Base-by-base conservation (phyloP, 1,140 invertebrate species). In the Coelopa frigida region DNA sequence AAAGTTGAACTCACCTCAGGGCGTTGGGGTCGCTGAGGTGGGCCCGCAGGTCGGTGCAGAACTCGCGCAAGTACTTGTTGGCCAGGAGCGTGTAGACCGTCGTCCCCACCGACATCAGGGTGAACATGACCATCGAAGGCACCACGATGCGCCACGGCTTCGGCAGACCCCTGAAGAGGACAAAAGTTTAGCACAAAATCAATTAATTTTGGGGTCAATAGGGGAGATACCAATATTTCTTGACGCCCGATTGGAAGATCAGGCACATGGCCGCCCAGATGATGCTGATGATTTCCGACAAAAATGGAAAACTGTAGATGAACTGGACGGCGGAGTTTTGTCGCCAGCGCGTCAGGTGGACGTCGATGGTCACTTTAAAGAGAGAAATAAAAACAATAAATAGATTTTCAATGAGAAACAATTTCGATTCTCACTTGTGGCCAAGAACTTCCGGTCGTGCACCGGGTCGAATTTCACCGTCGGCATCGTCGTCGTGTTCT, bases 131-230 rank as follows among this genome's bases (percentile, higher is more conserved):
- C 18, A 68, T 61, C 20, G 64, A 64, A n/a, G 64, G 64, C 42
- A 64, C 51, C 3, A 68, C 64, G 48, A 68, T 68, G 29, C 63
- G 61, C 64, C 64, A 68, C 2, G 63, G 64, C 24, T 68, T 60
- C 2, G 64, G 64, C 27, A 68, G 45, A 7, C 65, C 62, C 6
- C 62, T 66, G 23, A 10, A 52, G 47, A 27, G 18, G 29, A 27
- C 10, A 17, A 17, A 14, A 35, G 17, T 22, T 36, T 24, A 26
- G 10, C 24, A 24, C 15, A 5, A 10, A 18, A 36, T 32, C 20
- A 15, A 38, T 20, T 12, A 38, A 6, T 20, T 17, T 15, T 38
- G 4, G n/a, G 17, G 3, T 33, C 3, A 14, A 10, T 14, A 46
- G 0, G 21, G 1, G 7, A 14, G 26, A 32, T 11, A 50, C 61